Base-by-base conservation (phyloP, 2,888 invertebrate genomes). In the Eulithis testata region DNA sequence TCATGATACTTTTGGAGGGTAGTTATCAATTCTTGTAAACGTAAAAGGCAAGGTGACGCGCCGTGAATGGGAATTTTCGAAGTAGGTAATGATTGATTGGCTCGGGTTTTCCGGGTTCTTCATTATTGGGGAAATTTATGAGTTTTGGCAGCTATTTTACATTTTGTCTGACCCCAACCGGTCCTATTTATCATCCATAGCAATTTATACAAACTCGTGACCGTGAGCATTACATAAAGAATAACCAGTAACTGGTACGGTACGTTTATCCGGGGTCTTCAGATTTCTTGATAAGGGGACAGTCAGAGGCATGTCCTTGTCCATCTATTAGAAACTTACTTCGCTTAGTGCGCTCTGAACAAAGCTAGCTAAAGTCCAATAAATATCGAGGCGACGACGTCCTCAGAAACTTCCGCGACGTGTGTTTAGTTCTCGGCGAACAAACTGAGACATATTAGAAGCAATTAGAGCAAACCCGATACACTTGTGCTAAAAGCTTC, bases 371-470 rank as follows among this genome's bases (percentile, higher is more conserved):
- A 40, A 61, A 60, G 40, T 60, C 31, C 54, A 49, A 47, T 43
- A 60, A 65, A 49, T 56, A 56, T 56, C 61, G 27, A 40, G 49
- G 40, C 56, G 51, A 21, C 55, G 31, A 11, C 43, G 21, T 52
- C 52, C 47, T 47, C 52, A 37, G 21, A 11, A 63, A 63, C 52
- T 63, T 53, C 31, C 9, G 44, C 55, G 59, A 59, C 54, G 43
- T 43, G 31, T 63, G 52, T 57, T 53, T 51, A 43, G 27, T 31
- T 58, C 36, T 55, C 31, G 36, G 4, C 43, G 21, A 63, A 59
- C 59, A 66, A 63, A 66, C 52, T 52, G 49, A 43, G 63, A 66
- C 63, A 60, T 60, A 66, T 63, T 66, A 63, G 52, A 14, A 60
- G 63, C 63, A 63, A 63, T 66, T 66, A 66, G 60, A 52, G 47